Base-by-base conservation (phyloP, 2,888 invertebrate species). In the Branchinecta sandiegonensis region DNA sequence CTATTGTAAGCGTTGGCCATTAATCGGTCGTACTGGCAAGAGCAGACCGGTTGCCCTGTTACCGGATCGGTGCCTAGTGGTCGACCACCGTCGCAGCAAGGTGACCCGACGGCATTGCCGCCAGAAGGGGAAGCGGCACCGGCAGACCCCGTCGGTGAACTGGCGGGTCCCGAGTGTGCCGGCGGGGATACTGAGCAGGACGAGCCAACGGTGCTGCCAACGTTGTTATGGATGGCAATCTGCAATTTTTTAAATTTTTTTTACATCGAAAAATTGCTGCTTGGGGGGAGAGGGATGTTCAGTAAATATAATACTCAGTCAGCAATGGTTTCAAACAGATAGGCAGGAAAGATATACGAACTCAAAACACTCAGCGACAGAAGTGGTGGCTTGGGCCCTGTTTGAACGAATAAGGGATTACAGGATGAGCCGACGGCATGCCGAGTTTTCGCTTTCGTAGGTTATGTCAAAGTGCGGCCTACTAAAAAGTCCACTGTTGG, bases 41-140 rank as follows among this genome's bases (percentile, higher is more conserved):
- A 92, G 80, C 93, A 94, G 74, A 94, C 90, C 68, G 90, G 89
- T 80, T 93, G 92, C 48, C 93, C 93, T 72, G 91, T 90, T 71
- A 92, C 89, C 11, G 93, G 92, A 80, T 94, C 93, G 74, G 91
- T 91, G 83, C 91, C 89, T 79, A 93, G 86, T 73, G 92, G 91
- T 71, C 92, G 84, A 67, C 92, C 92, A 73, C 90, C 90, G 78
- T 93, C 93, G 81, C 93, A 93, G 80, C 93, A 93, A 68, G 85
- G 72, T 13, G 70, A 69, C 13, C 71, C 68, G 65, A 69, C 68
- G 13, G 66, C 67, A 12, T 50, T 50, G 8, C 69, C 69, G 48
- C 65, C 48, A 37, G 74, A 71, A 56, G 74, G 73, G 67, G 74
- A 72, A 50, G 73, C 80, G 74, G 72, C 71, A 47, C 74, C 71